Evolutionary conservation across 1,140 invertebrate species (phyloP), one percentile per base, ranked within the genome.

Genomic region (Drosophila mayri): DNA sequence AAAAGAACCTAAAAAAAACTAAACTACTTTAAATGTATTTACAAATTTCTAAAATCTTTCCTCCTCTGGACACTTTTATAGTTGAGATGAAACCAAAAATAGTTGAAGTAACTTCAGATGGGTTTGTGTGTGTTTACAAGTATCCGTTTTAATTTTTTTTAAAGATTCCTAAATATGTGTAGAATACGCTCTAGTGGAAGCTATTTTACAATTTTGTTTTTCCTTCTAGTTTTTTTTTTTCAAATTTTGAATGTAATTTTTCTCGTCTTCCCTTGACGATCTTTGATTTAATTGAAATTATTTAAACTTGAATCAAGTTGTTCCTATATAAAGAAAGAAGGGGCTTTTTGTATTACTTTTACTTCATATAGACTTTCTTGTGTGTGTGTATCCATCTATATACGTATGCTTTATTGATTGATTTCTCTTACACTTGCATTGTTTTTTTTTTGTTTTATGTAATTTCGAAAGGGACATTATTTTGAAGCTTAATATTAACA

Each of bases 71-170:
- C 41, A 57, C 47, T 43, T 57, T 9, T 47, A 49, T 35, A 58
- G 32, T 58, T 41, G 37, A 71, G 32, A 44, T 86, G 84, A 88
- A 84, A 84, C 76, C 76, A 83, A 86, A 87, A 83, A 77, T 57
- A 44, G 38, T 80, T 77, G 58, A 87, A 88, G 83, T 83, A 59
- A 66, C 84, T 87, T 79, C 71, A 76, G 77, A 83, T 76, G 70
- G 81, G 50, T 54, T 35, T 50, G 18, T 50, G 18, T 47, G 68
- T 81, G 62, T 52, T 41, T 55, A 41, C 35, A 25, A 46, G 22
- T 64, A 49, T 75, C 37, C 46, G n/a, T 64, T 35, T 40, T 38
- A 25, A 18, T 3, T 52, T 35, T 22, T 10, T 58, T 37, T 43
- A 28, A 41, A 9, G 50, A 18, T 35, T 71, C 35, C 37, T 77